Evolutionary conservation across 35 echinoderm and acorn worm genomes (phyloP).

Genomic region (Lytechinus pictus): DNA sequence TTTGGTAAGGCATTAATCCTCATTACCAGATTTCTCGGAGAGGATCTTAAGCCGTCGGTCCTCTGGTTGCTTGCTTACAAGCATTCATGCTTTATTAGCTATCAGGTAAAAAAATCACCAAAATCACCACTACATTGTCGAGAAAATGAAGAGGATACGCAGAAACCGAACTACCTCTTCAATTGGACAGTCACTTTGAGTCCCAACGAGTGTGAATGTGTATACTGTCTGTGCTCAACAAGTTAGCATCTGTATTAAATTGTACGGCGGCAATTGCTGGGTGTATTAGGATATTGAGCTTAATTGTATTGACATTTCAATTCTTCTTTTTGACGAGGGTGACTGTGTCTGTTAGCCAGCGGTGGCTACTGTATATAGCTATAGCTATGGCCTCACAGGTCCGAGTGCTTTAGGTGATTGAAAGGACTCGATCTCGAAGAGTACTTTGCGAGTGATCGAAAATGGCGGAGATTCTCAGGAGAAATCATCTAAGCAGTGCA

Average conservation of each 20-base stretch:
- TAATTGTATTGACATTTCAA: constrained; percentile 44
- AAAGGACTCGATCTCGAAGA: neutral
- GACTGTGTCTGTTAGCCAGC: neutral
- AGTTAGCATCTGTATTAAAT: neutral
- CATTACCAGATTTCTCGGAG: no score
- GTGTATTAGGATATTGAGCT: neutral
- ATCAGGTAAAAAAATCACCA: no score
- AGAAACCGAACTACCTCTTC: no score
- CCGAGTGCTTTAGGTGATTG: neutral
- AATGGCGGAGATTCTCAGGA: neutral
- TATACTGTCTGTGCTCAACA: neutral
- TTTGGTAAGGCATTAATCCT: no score
- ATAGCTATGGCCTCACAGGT: neutral
- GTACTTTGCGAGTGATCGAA: neutral
- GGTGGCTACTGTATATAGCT: neutral
- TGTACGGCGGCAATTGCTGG: neutral
- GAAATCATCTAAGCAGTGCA: neutral
- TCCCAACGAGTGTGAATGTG: neutral
- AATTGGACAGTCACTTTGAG: no score
- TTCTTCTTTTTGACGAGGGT: neutral
- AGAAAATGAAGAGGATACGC: no score
- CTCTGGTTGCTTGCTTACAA: no score
- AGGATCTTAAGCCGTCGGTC: no score
- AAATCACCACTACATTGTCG: no score
- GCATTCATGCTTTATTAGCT: no score